Percentiles rank a stretch among this genome's conserved stretches.
Evolutionary conservation across 2,888 invertebrate species (phyloP).

Genomic region (Ophion slaviceki): DNA sequence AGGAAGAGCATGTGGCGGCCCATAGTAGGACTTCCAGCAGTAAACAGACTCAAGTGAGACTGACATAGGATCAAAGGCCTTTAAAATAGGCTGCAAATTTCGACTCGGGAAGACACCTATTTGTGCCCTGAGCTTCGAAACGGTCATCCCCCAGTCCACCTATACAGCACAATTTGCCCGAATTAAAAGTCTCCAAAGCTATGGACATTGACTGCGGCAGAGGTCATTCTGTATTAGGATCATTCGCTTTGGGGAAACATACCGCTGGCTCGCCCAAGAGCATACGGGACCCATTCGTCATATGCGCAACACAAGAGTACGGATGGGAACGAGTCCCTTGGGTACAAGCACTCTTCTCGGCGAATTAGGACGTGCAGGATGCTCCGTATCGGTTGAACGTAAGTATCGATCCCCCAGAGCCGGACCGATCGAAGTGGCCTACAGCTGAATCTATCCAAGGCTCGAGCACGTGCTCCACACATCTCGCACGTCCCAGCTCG

Average conservation of each 20-base stretch:
- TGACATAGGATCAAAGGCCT: no score
- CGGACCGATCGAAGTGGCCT: neutral
- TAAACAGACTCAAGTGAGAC: no score
- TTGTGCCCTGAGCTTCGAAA: neutral
- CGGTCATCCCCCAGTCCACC: neutral
- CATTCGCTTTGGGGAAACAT: neutral
- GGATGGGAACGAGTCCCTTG: conserved; percentile 34
- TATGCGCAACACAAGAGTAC: conserved; percentile 24
- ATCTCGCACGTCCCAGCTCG: neutral
- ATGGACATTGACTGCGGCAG: neutral
- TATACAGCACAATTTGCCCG: neutral
- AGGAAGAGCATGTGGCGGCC: no score
- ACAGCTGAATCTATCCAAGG: neutral
- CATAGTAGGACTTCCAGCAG: no score
- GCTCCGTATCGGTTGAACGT: neutral
- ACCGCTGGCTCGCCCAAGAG: neutral
- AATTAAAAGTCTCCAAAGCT: neutral
- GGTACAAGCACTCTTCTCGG: conserved; percentile 27
- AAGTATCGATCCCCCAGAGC: neutral
- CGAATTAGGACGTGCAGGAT: conserved; percentile 1
- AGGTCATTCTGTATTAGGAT: neutral
- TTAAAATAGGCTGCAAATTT: no score
- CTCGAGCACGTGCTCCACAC: neutral
- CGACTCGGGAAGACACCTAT: neutral
- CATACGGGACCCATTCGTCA: conserved; percentile 53